A percentile compares a stretch with the other conserved stretches of the same genome.
These are phyloP conservation scores for Cataglyphis rosenhaueri DNA, from an alignment of 2,888 invertebrate genomes.

Conservation along the genomic window DNA sequence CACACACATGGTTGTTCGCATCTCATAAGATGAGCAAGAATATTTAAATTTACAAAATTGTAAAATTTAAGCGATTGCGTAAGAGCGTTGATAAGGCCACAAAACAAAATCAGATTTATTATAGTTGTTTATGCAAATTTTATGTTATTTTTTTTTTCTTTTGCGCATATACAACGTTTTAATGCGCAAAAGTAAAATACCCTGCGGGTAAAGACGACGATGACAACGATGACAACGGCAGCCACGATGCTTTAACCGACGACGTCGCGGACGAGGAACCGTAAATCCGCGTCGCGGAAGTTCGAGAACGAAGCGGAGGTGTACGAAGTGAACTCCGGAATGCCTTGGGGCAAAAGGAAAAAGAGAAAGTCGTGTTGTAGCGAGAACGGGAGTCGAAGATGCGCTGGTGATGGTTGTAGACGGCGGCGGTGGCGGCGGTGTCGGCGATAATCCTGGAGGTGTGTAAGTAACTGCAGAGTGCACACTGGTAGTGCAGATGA, in stretches of 20 bases:
- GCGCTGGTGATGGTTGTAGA: constrained; percentile 4
- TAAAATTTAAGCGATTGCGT: neutral
- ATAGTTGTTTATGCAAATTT: constrained; percentile 4
- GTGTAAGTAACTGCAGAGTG: constrained; percentile 17
- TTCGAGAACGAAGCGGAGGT: constrained; percentile 53
- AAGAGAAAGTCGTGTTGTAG: constrained; percentile 34
- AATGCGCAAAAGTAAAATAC: constrained; percentile 56
- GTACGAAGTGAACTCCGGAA: constrained; percentile 46
- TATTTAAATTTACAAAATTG: constrained; percentile 9
- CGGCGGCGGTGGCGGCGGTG: neutral
- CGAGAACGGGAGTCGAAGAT: constrained; percentile 24
- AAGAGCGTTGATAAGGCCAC: neutral
- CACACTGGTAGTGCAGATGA: neutral
- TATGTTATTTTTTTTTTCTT: neutral
- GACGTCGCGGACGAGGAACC: constrained; percentile 52
- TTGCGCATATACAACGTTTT: constrained; percentile 30
- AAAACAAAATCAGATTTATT: neutral
- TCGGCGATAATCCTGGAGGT: constrained; percentile 27
- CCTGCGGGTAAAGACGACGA: constrained; percentile 34
- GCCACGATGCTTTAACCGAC: constrained; percentile 51
- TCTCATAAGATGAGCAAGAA: neutral
- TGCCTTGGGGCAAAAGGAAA: constrained; percentile 35
- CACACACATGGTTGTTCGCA: neutral
- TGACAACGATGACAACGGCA: constrained; percentile 22
- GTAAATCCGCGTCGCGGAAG: constrained; percentile 68